phyloP scores from a whole-genome alignment of 2,113 vertebrate genomes.

The Girardinichthys multiradiatus region DNA sequence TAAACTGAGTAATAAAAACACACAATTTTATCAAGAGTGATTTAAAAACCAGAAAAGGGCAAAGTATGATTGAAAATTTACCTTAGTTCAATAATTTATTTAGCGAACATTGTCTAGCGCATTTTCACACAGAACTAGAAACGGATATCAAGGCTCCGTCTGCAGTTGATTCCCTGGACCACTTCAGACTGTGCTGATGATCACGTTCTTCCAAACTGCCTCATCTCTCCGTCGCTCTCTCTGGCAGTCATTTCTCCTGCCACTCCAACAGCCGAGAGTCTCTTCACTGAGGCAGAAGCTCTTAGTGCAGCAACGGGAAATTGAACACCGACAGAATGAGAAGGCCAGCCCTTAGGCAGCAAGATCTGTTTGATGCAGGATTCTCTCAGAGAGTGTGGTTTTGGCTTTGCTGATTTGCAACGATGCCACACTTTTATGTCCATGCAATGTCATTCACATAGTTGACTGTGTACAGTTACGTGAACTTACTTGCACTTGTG shows the following conservation, averaged over 20 bases:
- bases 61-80: slow-evolving; percentile 36
- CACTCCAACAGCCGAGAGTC: slow-evolving; percentile 46
- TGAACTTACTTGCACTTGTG: slow-evolving; percentile 17
- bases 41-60: slow-evolving; percentile 2
- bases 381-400: slow-evolving; percentile 40
- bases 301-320: slow-evolving; percentile 38
- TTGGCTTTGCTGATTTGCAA: slow-evolving; percentile 44
- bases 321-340: slow-evolving; percentile 44
- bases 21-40: slow-evolving; percentile 18
- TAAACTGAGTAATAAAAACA: not conserved
- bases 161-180: slow-evolving; percentile 37
- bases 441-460: slow-evolving; percentile 37
- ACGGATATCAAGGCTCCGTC: slow-evolving; percentile 11
- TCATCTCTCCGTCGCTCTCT: slow-evolving; percentile 31
- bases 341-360: slow-evolving; percentile 59
- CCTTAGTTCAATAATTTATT: slow-evolving; percentile 13
- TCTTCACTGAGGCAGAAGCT: slow-evolving; percentile 46
- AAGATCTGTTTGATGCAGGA: slow-evolving; percentile 58
- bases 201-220: slow-evolving; percentile 37
- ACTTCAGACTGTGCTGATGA: slow-evolving; percentile 38
- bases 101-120: slow-evolving; percentile 22
- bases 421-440: slow-evolving; percentile 37
- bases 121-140: slow-evolving; percentile 22
- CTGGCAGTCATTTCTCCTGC: slow-evolving; percentile 34
- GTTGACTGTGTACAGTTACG: slow-evolving; percentile 26